A percentile compares a stretch with the other conserved stretches of the same genome.
Evolutionary conservation across 1,140 invertebrate genomes (phyloP).

Genomic region (Branchinecta lindahli): DNA sequence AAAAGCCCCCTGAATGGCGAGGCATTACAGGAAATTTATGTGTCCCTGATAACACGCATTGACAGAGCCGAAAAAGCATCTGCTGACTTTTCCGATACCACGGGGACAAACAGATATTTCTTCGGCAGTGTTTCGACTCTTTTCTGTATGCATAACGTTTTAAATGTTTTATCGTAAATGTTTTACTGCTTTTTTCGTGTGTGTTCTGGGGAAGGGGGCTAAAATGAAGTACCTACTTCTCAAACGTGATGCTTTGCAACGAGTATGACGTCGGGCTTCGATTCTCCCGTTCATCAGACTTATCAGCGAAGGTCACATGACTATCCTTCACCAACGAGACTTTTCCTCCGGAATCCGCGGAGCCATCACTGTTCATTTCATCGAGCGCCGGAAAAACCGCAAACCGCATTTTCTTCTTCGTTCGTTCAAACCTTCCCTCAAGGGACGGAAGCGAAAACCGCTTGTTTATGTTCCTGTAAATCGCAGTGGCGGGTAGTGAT

Average conservation of each 20-base stretch:
- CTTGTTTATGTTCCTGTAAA: neutral
- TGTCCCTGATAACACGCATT: too few relatives aligned
- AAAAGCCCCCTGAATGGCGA: too few relatives aligned
- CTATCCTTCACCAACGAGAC: neutral
- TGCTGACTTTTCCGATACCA: too few relatives aligned
- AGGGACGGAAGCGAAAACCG: neutral
- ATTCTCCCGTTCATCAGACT: neutral
- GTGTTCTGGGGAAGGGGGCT: too few relatives aligned
- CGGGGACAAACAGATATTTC: too few relatives aligned
- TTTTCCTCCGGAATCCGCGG: neutral
- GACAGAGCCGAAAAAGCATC: too few relatives aligned
- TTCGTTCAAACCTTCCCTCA: neutral
- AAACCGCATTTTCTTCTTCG: slow-evolving; percentile 3
- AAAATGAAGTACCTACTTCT: neutral
- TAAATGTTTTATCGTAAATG: too few relatives aligned
- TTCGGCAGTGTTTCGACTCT: too few relatives aligned
- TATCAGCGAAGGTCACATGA: neutral
- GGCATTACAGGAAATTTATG: too few relatives aligned
- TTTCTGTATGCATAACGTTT: too few relatives aligned
- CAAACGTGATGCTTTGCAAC: neutral
- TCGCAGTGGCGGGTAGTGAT: neutral
- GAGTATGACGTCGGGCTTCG: neutral
- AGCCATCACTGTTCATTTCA: neutral
- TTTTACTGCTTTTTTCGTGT: too few relatives aligned
- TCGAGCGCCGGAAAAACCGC: neutral